Evolutionary conservation across 2,888 invertebrate species (phyloP).

Genomic region (Scaptodrosophila latifasciaeformis): DNA sequence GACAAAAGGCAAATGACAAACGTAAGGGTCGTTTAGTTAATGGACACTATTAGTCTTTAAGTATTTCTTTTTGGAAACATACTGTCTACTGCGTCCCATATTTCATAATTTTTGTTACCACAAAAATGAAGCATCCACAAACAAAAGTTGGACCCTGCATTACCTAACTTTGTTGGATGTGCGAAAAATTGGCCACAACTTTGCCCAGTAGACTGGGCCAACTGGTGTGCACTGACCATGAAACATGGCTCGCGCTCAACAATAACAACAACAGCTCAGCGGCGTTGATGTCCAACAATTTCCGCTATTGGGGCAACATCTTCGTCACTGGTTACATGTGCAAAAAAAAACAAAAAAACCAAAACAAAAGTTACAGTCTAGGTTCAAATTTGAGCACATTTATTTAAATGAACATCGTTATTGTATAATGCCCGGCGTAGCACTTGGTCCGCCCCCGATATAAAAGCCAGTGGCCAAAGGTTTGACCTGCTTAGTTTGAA

Average conservation of each 20-base stretch:
- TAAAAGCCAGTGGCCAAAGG: conserved; percentile 31
- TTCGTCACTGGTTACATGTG: conserved; percentile 50
- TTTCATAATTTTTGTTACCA: conserved; percentile 48
- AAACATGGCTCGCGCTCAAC: conserved; percentile 48
- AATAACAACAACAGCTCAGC: conserved; percentile 19
- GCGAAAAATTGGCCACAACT: conserved; percentile 57
- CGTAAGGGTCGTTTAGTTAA: conserved; percentile 40
- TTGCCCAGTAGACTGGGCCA: conserved; percentile 17
- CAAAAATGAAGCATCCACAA: conserved; percentile 26
- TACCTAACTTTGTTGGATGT: conserved; percentile 51
- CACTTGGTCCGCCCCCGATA: conserved; percentile 34
- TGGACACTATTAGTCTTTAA: conserved; percentile 5
- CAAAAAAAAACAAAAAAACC: conserved; percentile 26
- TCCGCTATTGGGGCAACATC: conserved; percentile 50
- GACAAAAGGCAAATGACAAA: too few relatives aligned
- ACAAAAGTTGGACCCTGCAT: conserved; percentile 46
- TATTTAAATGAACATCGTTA: conserved; percentile 29
- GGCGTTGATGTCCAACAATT: conserved; percentile 59
- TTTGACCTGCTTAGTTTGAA: conserved; percentile 49
- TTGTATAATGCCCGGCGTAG: conserved; percentile 51
- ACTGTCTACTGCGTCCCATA: neutral
- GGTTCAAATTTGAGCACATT: conserved; percentile 32
- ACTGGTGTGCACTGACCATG: conserved; percentile 68
- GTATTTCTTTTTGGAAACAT: too few relatives aligned
- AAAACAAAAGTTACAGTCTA: neutral